phyloP scores from a whole-genome alignment of 2,797 vertebrate species.

The Chloroceryle inda region DNA sequence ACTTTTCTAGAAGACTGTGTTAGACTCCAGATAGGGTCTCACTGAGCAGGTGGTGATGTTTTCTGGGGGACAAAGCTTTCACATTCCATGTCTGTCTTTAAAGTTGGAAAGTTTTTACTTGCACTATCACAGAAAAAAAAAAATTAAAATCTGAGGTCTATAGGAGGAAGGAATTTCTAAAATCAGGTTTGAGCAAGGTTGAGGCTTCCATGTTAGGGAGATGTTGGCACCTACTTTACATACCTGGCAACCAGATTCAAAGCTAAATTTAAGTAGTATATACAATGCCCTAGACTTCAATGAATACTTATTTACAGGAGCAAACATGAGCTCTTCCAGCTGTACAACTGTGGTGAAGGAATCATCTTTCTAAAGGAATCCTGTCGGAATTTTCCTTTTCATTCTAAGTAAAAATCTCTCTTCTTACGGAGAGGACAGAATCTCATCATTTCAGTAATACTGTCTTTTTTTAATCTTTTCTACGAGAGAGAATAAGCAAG shows the following conservation, averaged over 20 bases:
- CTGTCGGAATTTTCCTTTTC: neutral
- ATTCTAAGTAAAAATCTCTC: neutral
- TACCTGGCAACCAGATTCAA: constrained; percentile 1
- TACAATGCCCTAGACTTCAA: neutral
- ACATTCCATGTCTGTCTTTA: neutral
- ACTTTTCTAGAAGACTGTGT: neutral
- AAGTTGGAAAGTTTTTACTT: neutral
- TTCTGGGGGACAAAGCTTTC: neutral
- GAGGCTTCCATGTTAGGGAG: neutral
- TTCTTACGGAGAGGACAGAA: neutral
- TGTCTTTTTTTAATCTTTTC: neutral
- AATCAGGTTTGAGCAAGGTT: neutral
- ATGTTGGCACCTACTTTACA: neutral
- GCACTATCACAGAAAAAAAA: neutral
- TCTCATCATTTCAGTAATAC: neutral
- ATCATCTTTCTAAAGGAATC: neutral
- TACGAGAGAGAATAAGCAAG: neutral
- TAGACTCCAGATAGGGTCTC: neutral
- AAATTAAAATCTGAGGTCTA: neutral
- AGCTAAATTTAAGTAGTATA: constrained; percentile 29
- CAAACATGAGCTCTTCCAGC: neutral
- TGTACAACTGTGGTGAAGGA: neutral
- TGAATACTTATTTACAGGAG: constrained; percentile 20
- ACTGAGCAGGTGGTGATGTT: neutral
- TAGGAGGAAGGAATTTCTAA: neutral